Evolutionary conservation across 2,888 invertebrate genomes (phyloP).

Genomic region (Copidosoma aretas): DNA sequence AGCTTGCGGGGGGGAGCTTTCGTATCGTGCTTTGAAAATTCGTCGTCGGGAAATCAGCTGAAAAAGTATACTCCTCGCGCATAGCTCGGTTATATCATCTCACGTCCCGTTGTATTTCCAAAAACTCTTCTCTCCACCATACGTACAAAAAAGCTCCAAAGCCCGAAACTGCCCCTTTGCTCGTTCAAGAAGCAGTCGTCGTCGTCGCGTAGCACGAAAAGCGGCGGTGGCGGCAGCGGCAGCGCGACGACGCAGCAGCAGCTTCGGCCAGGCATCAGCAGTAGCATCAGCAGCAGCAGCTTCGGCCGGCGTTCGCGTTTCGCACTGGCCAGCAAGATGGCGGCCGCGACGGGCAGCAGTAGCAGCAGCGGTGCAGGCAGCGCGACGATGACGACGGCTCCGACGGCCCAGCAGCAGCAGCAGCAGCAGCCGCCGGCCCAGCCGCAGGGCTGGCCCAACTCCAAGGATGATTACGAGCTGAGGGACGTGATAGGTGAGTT

Average conservation of each 20-base stretch:
- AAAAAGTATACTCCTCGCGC: not conserved
- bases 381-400: slow-evolving; percentile 42
- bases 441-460: slow-evolving; percentile 81
- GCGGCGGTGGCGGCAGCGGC: slow-evolving; percentile 18
- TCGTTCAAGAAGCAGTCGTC: not conserved
- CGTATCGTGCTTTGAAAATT: not conserved
- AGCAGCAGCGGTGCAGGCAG: slow-evolving; percentile 46
- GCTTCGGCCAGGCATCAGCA: slow-evolving; percentile 60
- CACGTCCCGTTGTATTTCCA: too few species aligned
- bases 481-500: slow-evolving; percentile 89
- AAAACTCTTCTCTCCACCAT: too few species aligned
- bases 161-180: not conserved
- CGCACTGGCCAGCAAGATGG: slow-evolving; percentile 70
- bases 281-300: slow-evolving; percentile 65
- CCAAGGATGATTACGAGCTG: slow-evolving; percentile 90
- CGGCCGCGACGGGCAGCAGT: slow-evolving; percentile 54
- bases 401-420: slow-evolving; percentile 41
- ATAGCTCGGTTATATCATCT: too few species aligned
- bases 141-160: not conserved
- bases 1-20: not conserved
- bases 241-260: slow-evolving; percentile 41
- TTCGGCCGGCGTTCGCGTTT: slow-evolving; percentile 63
- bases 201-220: not conserved
- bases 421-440: slow-evolving; percentile 65
- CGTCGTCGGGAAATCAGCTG: not conserved